These are phyloP conservation scores for Lochmaea crataegi DNA, from an alignment of 2,888 invertebrate species.

Conservation along the genomic window DNA sequence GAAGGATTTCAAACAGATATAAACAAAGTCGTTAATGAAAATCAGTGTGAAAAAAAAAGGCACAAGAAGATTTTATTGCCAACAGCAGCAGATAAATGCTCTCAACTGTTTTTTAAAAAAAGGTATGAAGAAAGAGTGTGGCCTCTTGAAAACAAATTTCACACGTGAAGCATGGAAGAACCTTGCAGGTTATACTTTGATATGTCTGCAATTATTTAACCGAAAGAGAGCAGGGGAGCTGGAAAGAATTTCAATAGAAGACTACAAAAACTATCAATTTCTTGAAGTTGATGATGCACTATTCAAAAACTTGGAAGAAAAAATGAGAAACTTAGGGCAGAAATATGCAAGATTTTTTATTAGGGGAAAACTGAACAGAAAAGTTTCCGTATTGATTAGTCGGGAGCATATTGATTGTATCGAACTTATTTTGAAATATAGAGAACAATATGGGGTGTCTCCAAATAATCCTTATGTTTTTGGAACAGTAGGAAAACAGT, in stretches of 20 bases:
- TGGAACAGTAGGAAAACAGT: slow-evolving; percentile 20
- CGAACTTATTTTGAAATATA: slow-evolving; percentile 18
- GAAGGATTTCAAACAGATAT: slow-evolving; percentile 34
- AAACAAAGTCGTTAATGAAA: slow-evolving; percentile 28
- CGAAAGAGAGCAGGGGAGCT: slow-evolving; percentile 40
- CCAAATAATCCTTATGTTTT: slow-evolving; percentile 32
- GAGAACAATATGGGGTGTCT: slow-evolving; percentile 11
- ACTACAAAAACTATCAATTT: slow-evolving; percentile 30
- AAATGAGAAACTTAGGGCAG: slow-evolving; percentile 12
- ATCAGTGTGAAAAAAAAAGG: slow-evolving; percentile 31
- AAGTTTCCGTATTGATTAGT: slow-evolving; percentile 33
- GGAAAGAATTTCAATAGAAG: slow-evolving; percentile 31
- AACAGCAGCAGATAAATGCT: slow-evolving; percentile 24
- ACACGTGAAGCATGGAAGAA: slow-evolving; percentile 26
- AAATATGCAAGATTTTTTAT: slow-evolving; percentile 23
- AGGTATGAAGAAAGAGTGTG: slow-evolving; percentile 17
- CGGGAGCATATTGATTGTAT: slow-evolving; percentile 12
- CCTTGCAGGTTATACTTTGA: slow-evolving; percentile 33
- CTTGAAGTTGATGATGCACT: slow-evolving; percentile 24
- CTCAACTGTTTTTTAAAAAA: slow-evolving; percentile 33
- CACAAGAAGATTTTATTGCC: slow-evolving; percentile 38
- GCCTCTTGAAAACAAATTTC: slow-evolving; percentile 25
- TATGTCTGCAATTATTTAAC: slow-evolving; percentile 41
- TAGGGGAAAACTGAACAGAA: slow-evolving; percentile 17
- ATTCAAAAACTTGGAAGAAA: slow-evolving; percentile 19